These are phyloP conservation scores for Pyrrhosoma nymphula DNA, from an alignment of 2,888 invertebrate species.

Conservation along the genomic window DNA sequence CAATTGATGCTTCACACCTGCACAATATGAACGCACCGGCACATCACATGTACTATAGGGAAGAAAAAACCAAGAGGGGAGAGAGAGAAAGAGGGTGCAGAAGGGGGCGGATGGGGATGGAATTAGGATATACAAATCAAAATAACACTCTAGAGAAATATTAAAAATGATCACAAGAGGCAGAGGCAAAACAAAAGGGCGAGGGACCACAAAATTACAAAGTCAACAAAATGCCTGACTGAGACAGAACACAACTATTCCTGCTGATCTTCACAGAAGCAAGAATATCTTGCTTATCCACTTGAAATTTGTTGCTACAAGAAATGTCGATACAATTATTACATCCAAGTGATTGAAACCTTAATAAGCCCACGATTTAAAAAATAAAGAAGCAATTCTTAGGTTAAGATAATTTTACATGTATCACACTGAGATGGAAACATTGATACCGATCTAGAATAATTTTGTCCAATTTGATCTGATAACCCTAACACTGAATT, in stretches of 20 bases:
- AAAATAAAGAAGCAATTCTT: too few relatives aligned
- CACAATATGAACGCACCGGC: conserved; percentile 62
- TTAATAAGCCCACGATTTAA: too few relatives aligned
- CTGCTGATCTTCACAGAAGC: too few relatives aligned
- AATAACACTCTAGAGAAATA: conserved; percentile 32
- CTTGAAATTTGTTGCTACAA: too few relatives aligned
- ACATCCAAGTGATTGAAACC: too few relatives aligned
- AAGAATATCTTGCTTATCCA: too few relatives aligned
- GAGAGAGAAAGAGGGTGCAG: conserved; percentile 55
- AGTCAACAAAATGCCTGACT: background rate
- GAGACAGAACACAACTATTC: background rate
- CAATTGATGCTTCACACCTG: conserved; percentile 48
- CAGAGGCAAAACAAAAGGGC: background rate
- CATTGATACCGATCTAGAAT: too few relatives aligned
- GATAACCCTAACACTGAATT: too few relatives aligned
- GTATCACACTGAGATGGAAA: too few relatives aligned
- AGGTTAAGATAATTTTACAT: too few relatives aligned
- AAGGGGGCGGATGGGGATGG: conserved; percentile 25
- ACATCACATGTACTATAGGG: conserved; percentile 63
- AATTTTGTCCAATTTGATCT: too few relatives aligned
- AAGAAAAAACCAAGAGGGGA: conserved; percentile 46
- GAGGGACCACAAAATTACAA: background rate
- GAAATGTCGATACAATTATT: too few relatives aligned
- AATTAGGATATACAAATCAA: conserved; percentile 59
- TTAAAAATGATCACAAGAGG: background rate